Evolutionary conservation across 2,113 vertebrate species (phyloP).

Genomic region (Rhea pennata): DNA sequence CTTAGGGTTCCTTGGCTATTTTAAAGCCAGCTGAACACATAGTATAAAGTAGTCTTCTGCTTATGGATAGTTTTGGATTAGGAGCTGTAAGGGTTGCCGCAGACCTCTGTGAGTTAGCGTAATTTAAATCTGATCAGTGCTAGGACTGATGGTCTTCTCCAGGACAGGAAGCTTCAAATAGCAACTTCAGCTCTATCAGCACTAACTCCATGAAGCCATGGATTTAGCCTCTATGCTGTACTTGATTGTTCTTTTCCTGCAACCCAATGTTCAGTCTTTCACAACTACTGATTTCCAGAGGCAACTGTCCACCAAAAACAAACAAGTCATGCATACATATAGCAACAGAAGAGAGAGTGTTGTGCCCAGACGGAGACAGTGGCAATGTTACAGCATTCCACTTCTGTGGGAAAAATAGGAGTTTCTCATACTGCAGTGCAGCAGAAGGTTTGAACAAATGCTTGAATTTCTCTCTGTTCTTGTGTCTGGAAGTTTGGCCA

Average conservation of each 20-base stretch:
- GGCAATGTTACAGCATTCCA: not conserved
- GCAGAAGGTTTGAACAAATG: not conserved
- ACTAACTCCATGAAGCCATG: not conserved
- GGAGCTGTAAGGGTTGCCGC: not conserved
- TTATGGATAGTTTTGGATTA: not conserved
- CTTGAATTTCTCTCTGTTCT: not conserved
- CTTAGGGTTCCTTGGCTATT: not conserved
- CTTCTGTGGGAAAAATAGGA: not conserved
- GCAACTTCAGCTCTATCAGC: not conserved
- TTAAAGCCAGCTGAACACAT: not conserved
- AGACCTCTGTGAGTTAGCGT: not conserved
- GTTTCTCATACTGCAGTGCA: not conserved
- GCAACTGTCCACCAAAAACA: not conserved
- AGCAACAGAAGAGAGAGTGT: not conserved
- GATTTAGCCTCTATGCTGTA: not conserved
- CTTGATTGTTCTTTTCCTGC: not conserved
- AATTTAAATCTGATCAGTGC: not conserved
- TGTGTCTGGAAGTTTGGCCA: not conserved
- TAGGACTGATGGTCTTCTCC: not conserved
- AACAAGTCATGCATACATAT: not conserved
- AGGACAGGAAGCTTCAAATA: not conserved
- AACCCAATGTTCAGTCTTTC: not conserved
- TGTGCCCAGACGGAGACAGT: not conserved
- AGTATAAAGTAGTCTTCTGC: not conserved
- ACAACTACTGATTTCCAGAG: fast-evolving